Evolutionary conservation across 2,113 vertebrate genomes (phyloP).

Genomic region (Ondatra zibethicus): DNA sequence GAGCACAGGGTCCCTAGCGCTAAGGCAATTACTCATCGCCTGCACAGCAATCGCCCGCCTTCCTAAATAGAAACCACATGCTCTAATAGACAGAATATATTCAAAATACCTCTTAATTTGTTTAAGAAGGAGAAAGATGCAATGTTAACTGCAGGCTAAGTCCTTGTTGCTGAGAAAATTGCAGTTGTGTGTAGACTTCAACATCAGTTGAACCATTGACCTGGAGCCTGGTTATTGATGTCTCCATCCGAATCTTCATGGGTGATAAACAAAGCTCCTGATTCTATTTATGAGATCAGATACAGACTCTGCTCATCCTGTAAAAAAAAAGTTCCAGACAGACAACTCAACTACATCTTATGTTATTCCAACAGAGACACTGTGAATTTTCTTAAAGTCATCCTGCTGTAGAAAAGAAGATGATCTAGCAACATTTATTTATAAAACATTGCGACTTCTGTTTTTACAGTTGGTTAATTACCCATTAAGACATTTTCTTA

Average conservation of each 20-base stretch:
- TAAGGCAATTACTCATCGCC: conserved; percentile 90
- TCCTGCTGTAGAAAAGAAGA: conserved; percentile 40
- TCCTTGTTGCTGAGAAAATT: conserved; percentile 86
- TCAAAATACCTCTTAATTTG: conserved; percentile 92
- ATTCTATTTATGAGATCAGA: conserved; percentile 32
- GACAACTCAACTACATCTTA: conserved; percentile 69
- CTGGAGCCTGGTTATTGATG: conserved; percentile 82
- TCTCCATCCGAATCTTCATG: conserved; percentile 59
- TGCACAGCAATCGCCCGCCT: conserved; percentile 90
- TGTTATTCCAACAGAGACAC: conserved; percentile 61
- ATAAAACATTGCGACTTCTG: not conserved
- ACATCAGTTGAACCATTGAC: conserved; percentile 69
- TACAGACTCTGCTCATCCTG: conserved; percentile 8
- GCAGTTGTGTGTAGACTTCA: conserved; percentile 62
- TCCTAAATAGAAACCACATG: conserved; percentile 99
- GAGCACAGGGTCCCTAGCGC: conserved; percentile 88
- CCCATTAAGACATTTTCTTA: not conserved
- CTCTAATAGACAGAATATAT: conserved; percentile 86
- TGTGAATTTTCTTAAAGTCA: conserved; percentile 60
- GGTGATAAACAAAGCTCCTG: conserved; percentile 80
- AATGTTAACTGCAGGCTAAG: conserved; percentile 92
- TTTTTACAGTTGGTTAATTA: not conserved
- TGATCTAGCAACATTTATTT: conserved; percentile 32
- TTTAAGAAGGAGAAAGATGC: conserved; percentile 98
- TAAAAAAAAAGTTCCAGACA: conserved; percentile 32